Conservation (phyloP, 2,113 vertebrate genomes). For the Hepsetus odoe region DNA sequence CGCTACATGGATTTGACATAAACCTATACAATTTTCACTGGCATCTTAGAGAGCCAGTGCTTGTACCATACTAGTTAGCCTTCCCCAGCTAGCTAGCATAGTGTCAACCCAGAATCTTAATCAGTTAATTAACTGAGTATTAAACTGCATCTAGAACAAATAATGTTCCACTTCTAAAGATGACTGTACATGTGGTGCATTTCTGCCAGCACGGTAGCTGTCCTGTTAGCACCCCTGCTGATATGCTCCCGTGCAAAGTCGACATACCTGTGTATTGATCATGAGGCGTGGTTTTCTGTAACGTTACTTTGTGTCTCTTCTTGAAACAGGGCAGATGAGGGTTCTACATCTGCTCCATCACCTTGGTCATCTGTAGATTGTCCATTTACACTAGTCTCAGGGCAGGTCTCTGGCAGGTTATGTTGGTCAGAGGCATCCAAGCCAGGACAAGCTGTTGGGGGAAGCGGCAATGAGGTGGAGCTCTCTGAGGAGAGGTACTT, state of each 20-base stretch:
- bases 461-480: constrained; percentile 74
- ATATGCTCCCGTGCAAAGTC: not conserved
- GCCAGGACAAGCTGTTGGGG: constrained; percentile 65
- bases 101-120: not conserved
- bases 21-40: not conserved
- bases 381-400: constrained; percentile 59
- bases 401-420: constrained; percentile 51
- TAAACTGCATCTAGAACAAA: not conserved
- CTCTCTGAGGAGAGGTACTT: constrained; percentile 84
- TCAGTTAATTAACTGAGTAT: not conserved
- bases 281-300: constrained; percentile 3
- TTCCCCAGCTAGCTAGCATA: not conserved
- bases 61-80: not conserved
- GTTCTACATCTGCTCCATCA: constrained; percentile 1
- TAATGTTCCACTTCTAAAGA: not conserved
- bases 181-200: not conserved
- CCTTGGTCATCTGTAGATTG: constrained; percentile 41
- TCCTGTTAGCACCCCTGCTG: not conserved
- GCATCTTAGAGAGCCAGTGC: not conserved
- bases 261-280: not conserved
- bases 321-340: constrained; percentile 10
- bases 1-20: not conserved
- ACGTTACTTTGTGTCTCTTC: constrained; percentile 5
- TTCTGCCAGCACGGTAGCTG: not conserved
- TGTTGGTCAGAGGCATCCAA: constrained; percentile 60